Evolutionary conservation across 1,140 invertebrate species (phyloP).

Genomic region (Polyergus mexicanus): DNA sequence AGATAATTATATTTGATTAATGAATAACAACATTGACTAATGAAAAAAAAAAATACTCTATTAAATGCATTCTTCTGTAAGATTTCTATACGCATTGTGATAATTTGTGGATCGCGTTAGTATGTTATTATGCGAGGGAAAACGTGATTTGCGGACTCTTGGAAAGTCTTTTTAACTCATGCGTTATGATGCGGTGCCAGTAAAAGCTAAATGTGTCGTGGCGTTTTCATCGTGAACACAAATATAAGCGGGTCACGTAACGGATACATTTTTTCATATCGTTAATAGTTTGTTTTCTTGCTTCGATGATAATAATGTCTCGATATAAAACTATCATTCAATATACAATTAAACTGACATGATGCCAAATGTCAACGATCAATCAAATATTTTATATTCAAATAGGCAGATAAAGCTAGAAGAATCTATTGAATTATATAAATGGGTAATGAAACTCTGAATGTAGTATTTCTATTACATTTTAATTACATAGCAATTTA

Average conservation of each 20-base stretch:
- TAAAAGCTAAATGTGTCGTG: slow-evolving; percentile 48
- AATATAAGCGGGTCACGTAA: slow-evolving; percentile 50
- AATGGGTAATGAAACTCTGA: too few species aligned
- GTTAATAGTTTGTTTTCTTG: neutral
- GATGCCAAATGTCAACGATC: neutral
- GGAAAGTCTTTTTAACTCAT: slow-evolving; percentile 37
- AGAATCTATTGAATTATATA: neutral
- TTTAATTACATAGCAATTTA: neutral
- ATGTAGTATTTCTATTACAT: neutral
- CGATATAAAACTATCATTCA: neutral
- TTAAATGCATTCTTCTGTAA: neutral
- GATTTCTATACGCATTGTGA: neutral
- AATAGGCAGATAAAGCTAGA: neutral
- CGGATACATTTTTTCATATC: slow-evolving; percentile 18
- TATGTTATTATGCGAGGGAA: neutral
- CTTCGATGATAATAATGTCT: neutral
- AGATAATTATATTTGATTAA: slow-evolving; percentile 18
- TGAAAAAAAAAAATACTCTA: neutral
- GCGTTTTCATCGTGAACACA: neutral
- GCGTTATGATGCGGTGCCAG: neutral
- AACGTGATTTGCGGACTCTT: neutral
- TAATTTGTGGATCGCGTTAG: neutral
- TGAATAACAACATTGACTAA: neutral
- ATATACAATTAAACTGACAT: neutral
- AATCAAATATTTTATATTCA: neutral